Conservation (phyloP, 1,140 invertebrate species). For the Cephus cinctus region DNA sequence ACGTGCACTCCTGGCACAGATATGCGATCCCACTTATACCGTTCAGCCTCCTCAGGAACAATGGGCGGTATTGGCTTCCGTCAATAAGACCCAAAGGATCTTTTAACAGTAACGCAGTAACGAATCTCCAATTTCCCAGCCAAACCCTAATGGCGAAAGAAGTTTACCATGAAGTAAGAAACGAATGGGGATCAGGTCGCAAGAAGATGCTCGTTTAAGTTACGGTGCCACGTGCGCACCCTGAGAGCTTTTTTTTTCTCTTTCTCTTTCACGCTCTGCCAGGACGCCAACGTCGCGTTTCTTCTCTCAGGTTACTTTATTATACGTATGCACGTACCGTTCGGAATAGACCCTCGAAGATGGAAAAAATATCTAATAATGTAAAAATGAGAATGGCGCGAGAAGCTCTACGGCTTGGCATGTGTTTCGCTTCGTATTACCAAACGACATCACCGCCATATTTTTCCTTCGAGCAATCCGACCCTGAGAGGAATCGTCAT, state of each 20-base stretch:
- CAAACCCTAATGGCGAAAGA: no score
- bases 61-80: no score
- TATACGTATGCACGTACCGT: constrained; percentile 9
- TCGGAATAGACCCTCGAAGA: constrained; percentile 12
- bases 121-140: no score
- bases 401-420: constrained; percentile 14
- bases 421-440: constrained; percentile 33
- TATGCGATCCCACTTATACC: constrained; percentile 16
- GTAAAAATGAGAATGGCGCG: constrained; percentile 28
- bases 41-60: not conserved
- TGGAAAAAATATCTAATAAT: constrained; percentile 35
- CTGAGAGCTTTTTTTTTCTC: no score
- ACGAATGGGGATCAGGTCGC: no score
- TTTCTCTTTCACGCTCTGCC: not conserved
- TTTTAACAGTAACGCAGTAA: no score
- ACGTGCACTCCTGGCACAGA: constrained; percentile 36
- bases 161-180: no score
- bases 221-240: no score
- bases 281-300: not conserved
- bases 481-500: constrained; percentile 17
- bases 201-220: no score
- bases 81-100: no score
- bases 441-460: constrained; percentile 35
- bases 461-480: constrained; percentile 26
- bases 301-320: constrained; percentile 11